phyloP scores from a whole-genome alignment of 2,888 invertebrate genomes.

The Saturnia japonica region DNA sequence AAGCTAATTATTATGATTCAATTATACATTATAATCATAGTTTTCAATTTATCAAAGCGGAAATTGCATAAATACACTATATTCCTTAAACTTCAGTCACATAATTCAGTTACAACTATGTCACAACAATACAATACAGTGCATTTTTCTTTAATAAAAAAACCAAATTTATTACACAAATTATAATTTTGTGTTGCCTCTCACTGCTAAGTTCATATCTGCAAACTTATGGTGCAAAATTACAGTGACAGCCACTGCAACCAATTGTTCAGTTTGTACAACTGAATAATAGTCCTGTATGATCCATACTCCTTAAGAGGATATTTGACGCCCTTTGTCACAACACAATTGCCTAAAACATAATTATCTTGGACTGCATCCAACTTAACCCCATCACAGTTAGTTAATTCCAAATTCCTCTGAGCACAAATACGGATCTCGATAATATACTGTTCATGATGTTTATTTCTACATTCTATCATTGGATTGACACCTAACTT shows the following conservation, averaged over 20 bases:
- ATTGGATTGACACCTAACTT: conserved; percentile 81
- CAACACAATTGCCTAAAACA: conserved; percentile 31
- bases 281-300: conserved; percentile 70
- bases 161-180: no score
- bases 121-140: no score
- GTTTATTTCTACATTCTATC: conserved; percentile 83
- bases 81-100: no score
- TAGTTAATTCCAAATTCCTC: conserved; percentile 82
- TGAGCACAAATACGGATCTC: conserved; percentile 89
- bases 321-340: conserved; percentile 28
- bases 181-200: no score
- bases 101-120: no score
- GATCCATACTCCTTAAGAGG: conserved; percentile 45
- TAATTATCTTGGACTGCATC: conserved; percentile 9
- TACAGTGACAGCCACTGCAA: conserved; percentile 85
- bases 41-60: no score
- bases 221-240: not conserved
- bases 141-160: no score
- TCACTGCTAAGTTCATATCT: not conserved
- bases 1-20: no score
- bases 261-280: conserved; percentile 81
- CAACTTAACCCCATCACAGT: conserved; percentile 81
- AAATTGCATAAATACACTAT: no score
- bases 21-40: no score
- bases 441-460: conserved; percentile 81